These are phyloP conservation scores for Pristiophorus japonicus DNA, from an alignment of 2,113 vertebrate genomes.

Conservation along the genomic window DNA sequence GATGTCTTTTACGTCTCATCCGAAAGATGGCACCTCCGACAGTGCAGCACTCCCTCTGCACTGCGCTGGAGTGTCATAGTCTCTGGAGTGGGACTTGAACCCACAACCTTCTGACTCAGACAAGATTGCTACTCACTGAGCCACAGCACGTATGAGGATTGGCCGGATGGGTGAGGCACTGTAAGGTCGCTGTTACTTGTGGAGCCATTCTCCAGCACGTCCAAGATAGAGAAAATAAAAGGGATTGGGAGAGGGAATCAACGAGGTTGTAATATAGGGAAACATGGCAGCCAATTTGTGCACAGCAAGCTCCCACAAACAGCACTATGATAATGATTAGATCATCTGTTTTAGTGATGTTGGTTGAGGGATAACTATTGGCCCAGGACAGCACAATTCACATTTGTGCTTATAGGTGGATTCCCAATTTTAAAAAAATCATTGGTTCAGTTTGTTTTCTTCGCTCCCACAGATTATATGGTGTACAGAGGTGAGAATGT, in stretches of 20 bases:
- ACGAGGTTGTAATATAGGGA: too few species aligned
- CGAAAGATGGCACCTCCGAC: not conserved
- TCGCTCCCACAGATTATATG: slow-evolving; percentile 57
- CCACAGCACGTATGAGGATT: not conserved
- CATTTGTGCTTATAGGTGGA: not conserved
- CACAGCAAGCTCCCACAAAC: too few species aligned
- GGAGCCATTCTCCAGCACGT: not conserved
- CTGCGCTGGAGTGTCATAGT: not conserved
- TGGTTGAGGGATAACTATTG: too few species aligned
- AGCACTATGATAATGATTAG: too few species aligned
- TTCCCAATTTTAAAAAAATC: not conserved
- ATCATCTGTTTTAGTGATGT: too few species aligned
- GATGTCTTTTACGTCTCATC: not conserved
- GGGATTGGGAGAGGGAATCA: not conserved
- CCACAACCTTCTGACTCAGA: not conserved
- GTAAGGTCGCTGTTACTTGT: not conserved
- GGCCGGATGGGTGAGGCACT: not conserved
- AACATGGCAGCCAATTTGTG: too few species aligned
- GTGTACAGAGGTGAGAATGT: slow-evolving; percentile 72
- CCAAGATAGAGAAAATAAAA: not conserved
- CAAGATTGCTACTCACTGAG: not conserved
- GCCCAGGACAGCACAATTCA: too few species aligned
- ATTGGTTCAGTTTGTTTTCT: not conserved
- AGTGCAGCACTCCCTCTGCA: not conserved
- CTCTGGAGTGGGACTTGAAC: not conserved